A percentile compares a stretch with the other conserved stretches of the same genome.
Evolutionary conservation across 2,888 invertebrate species (phyloP).

Genomic region (Eupeodes luniger): DNA sequence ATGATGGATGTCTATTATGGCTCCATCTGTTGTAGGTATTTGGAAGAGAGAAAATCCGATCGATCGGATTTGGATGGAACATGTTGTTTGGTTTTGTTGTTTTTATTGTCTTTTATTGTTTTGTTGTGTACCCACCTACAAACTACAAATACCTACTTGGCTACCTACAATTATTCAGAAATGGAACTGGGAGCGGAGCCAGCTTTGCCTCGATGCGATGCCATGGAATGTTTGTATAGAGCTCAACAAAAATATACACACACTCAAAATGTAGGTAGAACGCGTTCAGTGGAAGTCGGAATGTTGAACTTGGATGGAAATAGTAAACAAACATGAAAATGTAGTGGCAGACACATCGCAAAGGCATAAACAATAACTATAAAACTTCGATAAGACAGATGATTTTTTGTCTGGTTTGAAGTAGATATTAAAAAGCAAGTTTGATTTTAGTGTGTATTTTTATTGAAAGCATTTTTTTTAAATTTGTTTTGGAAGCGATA

Average conservation of each 20-base stretch:
- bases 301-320: slow-evolving; percentile 69
- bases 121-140: not conserved
- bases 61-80: too few relatives aligned
- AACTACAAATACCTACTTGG: not conserved
- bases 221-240: slow-evolving; percentile 34
- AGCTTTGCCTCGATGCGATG: not conserved
- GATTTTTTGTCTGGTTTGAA: not conserved
- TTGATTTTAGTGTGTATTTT: not conserved
- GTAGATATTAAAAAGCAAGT: not conserved
- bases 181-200: slow-evolving; percentile 52
- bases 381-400: not conserved
- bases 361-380: not conserved
- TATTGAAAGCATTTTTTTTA: not conserved
- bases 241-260: not conserved
- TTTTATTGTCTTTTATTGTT: slow-evolving; percentile 1
- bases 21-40: too few relatives aligned
- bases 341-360: not conserved
- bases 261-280: slow-evolving; percentile 14
- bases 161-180: slow-evolving; percentile 44
- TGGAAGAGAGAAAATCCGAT: too few relatives aligned
- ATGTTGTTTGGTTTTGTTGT: slow-evolving; percentile 1
- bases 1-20: not conserved
- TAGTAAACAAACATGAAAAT: slow-evolving; percentile 51
- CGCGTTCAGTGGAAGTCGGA: slow-evolving; percentile 54
- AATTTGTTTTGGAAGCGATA: not conserved